These are phyloP conservation scores for Acrocyrtus sp. DNA, from an alignment of 2,888 invertebrate species.

Conservation along the genomic window DNA sequence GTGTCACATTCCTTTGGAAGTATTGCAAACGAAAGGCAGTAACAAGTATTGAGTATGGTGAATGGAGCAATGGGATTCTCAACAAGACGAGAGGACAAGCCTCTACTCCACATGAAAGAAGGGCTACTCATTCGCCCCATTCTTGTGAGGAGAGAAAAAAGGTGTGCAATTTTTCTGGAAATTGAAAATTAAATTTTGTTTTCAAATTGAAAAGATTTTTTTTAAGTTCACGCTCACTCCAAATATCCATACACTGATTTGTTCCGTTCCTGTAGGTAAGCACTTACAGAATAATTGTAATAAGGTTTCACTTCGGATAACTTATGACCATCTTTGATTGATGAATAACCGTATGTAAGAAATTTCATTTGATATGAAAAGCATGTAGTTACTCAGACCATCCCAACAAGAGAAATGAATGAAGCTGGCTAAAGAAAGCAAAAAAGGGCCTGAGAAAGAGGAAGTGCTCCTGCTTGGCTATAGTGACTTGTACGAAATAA, in stretches of 20 bases:
- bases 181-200: too few species aligned
- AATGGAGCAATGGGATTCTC: not conserved
- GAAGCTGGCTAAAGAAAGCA: constrained; percentile 18
- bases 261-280: constrained; percentile 22
- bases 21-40: too few species aligned
- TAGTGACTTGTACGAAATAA: too few species aligned
- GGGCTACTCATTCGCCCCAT: not conserved
- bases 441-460: constrained; percentile 26
- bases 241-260: constrained; percentile 20
- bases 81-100: not conserved
- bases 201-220: too few species aligned
- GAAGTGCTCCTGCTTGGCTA: constrained; percentile 33
- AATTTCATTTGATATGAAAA: too few species aligned
- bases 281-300: not conserved
- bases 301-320: too few species aligned
- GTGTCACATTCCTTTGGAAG: constrained; percentile 27
- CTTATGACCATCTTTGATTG: too few species aligned
- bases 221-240: constrained; percentile 7
- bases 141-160: constrained; percentile 1
- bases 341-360: constrained; percentile 16
- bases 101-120: not conserved
- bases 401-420: not conserved
- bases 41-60: not conserved
- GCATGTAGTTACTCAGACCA: too few species aligned
- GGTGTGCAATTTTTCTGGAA: constrained; percentile 23